phyloP scores from a whole-genome alignment of 2,888 invertebrate genomes.

The Ichneumoninae sp. region DNA sequence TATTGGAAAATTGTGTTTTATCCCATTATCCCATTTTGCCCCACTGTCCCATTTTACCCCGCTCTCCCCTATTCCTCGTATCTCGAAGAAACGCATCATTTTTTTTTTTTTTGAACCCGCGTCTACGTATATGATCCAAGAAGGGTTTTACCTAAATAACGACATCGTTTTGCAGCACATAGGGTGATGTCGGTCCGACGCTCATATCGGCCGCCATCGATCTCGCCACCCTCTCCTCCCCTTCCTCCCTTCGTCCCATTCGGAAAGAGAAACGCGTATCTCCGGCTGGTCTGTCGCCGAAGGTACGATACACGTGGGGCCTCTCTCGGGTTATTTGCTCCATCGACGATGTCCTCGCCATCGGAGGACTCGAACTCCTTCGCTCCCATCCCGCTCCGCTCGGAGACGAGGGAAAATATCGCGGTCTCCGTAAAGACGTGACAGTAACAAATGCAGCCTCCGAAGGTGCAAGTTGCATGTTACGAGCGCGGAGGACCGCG shows the following conservation, averaged over 20 bases:
- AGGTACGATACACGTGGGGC: conserved; percentile 50
- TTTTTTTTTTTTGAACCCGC: conserved; percentile 12
- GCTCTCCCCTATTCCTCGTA: conserved; percentile 16
- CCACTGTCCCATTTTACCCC: too few relatives aligned
- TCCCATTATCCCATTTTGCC: too few relatives aligned
- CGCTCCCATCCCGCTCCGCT: not conserved
- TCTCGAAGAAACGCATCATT: conserved; percentile 17
- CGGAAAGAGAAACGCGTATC: conserved; percentile 21
- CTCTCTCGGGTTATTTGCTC: conserved; percentile 26
- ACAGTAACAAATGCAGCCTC: conserved; percentile 61
- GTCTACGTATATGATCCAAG: conserved; percentile 21
- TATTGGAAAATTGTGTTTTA: too few relatives aligned
- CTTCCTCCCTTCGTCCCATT: conserved; percentile 1
- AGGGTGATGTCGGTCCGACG: conserved; percentile 34
- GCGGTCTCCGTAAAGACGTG: conserved; percentile 49
- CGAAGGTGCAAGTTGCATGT: conserved; percentile 15
- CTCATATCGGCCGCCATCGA: conserved; percentile 45
- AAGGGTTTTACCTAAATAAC: conserved; percentile 49
- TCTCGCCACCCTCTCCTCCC: not conserved
- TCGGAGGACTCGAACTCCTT: conserved; percentile 9
- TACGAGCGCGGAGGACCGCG: not conserved
- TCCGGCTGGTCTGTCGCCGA: conserved; percentile 2
- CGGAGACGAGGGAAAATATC: conserved; percentile 33
- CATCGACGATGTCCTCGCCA: conserved; percentile 30
- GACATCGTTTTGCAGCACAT: conserved; percentile 51